These are phyloP conservation scores for Ennomos erosarius DNA, from an alignment of 2,888 invertebrate species.

Conservation along the genomic window DNA sequence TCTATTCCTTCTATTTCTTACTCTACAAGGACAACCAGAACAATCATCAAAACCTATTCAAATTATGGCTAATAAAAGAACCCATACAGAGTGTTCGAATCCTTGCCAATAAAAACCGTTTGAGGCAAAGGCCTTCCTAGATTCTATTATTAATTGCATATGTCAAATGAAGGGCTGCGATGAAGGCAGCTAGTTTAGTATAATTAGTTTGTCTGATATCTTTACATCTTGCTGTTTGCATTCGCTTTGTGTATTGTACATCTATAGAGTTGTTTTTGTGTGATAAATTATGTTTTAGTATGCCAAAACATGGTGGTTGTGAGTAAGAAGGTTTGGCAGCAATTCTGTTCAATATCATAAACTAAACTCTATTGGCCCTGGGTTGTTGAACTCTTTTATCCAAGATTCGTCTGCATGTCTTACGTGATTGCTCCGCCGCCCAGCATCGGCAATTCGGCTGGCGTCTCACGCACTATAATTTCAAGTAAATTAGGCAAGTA, in stretches of 20 bases:
- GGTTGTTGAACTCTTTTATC: no score
- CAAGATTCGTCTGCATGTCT: no score
- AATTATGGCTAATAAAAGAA: not conserved
- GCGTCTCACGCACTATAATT: no score
- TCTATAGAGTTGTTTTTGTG: conserved; percentile 27
- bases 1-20: no score
- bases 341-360: no score
- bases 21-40: no score
- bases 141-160: conserved; percentile 33
- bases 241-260: conserved; percentile 17
- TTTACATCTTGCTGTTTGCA: conserved; percentile 38
- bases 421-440: no score
- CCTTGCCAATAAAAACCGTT: conserved; percentile 4
- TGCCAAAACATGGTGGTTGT: not conserved
- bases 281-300: conserved; percentile 17
- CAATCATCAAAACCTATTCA: no score
- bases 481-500: no score
- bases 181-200: conserved; percentile 36
- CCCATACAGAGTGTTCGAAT: not conserved
- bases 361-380: no score
- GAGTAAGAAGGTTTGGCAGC: no score
- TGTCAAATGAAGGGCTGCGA: conserved; percentile 25
- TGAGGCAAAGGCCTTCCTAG: conserved; percentile 12
- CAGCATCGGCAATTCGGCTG: no score
- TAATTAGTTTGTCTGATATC: conserved; percentile 45